phyloP scores from a whole-genome alignment of 2,797 vertebrate genomes.

The Emys orbicularis region DNA sequence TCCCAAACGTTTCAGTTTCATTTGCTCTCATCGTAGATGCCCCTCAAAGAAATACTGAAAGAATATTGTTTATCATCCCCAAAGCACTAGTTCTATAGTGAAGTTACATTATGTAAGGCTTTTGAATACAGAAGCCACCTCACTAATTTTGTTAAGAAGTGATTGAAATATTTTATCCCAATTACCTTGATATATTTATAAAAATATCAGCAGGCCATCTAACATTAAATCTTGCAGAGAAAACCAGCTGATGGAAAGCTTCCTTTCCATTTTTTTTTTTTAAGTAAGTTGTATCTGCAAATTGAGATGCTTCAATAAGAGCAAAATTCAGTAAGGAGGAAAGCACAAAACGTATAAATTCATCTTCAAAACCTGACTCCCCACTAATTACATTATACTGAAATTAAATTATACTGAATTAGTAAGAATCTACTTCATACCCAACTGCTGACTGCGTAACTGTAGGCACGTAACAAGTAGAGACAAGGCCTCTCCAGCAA shows the following conservation, averaged over 20 bases:
- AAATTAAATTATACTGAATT: background rate
- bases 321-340: background rate
- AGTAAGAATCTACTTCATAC: slow-evolving; percentile 76
- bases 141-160: too few species aligned
- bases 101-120: background rate
- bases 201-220: background rate
- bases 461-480: slow-evolving; percentile 97
- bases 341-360: background rate
- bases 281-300: background rate
- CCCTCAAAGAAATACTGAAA: background rate
- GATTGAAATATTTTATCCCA: too few species aligned
- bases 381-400: background rate
- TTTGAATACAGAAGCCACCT: background rate
- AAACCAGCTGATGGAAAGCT: background rate
- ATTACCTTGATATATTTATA: background rate
- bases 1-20: background rate
- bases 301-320: background rate
- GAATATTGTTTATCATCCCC: background rate
- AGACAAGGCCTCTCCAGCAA: slow-evolving; percentile 96
- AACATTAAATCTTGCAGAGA: background rate
- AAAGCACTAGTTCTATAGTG: background rate
- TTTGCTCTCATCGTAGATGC: background rate
- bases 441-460: slow-evolving; percentile 95
- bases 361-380: background rate
- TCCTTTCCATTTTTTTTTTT: accelerated